phyloP scores from a whole-genome alignment of 2,888 invertebrate genomes.

The Erebia aethiops region DNA sequence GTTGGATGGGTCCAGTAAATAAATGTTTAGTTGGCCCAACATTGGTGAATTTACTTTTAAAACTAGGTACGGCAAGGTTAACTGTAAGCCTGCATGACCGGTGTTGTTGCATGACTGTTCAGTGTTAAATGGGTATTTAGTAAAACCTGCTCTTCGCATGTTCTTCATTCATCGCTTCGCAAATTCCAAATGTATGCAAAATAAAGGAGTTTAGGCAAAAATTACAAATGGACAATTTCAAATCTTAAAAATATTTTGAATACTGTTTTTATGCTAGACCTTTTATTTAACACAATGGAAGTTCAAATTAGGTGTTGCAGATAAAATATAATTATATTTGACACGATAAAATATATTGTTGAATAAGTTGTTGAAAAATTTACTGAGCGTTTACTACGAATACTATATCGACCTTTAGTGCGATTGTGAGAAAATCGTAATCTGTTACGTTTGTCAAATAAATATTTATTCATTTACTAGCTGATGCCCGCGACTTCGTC shows the following conservation, averaged over 20 bases:
- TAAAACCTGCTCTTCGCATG: background rate
- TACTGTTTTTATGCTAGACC: background rate
- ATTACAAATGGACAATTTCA: background rate
- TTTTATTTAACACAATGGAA: no score
- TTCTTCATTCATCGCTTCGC: background rate
- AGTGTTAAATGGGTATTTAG: slow-evolving; percentile 11
- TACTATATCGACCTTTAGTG: no score
- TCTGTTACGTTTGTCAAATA: no score
- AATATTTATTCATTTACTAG: no score
- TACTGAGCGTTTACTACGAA: no score
- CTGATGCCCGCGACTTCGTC: no score
- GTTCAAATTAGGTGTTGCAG: no score
- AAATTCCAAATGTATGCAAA: slow-evolving; percentile 10
- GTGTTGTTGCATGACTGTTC: slow-evolving; percentile 16
- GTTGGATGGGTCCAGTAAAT: background rate
- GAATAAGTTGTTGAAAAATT: no score
- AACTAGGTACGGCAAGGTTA: slow-evolving; percentile 5
- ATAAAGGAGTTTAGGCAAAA: background rate
- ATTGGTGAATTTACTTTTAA: background rate
- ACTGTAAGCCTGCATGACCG: slow-evolving; percentile 7
- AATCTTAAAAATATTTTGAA: background rate
- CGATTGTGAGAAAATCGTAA: no score
- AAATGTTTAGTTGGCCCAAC: background rate
- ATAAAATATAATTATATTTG: background rate
- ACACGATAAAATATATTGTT: no score